phyloP scores from a whole-genome alignment of 2,113 vertebrate species.

The Micromys minutus region DNA sequence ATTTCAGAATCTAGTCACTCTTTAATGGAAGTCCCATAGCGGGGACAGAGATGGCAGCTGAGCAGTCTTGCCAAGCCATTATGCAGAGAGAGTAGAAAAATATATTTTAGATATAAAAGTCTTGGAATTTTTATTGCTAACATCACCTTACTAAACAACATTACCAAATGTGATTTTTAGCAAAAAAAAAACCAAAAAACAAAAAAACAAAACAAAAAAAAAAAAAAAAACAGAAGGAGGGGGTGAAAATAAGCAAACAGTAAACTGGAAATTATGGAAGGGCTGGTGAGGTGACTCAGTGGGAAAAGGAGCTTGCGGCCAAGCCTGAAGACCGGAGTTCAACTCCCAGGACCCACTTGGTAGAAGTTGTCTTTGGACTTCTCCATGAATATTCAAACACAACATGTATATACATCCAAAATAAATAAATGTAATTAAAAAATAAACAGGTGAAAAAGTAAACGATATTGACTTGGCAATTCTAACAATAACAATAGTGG shows the following conservation, averaged over 20 bases:
- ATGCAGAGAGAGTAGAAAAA: background rate
- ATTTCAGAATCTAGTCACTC: rapidly evolving
- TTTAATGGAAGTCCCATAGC: background rate
- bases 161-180: background rate
- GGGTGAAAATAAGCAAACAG: background rate
- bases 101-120: background rate
- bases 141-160: background rate
- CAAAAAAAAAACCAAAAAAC: constrained; percentile 21
- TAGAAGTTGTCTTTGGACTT: background rate
- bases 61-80: background rate
- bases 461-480: background rate
- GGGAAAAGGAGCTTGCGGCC: background rate
- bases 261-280: background rate
- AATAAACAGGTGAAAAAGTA: background rate
- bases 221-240: background rate
- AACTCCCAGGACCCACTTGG: background rate
- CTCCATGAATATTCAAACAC: background rate
- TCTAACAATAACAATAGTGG: background rate
- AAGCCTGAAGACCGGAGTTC: background rate
- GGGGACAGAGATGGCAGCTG: background rate
- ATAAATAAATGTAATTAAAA: background rate
- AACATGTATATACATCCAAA: background rate
- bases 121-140: background rate
- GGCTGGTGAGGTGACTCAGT: background rate
- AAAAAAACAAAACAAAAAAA: too few relatives aligned